Evolutionary conservation across 2,888 invertebrate genomes (phyloP), one percentile per base, ranked within the genome.

Genomic region (Smittia sp.): DNA sequence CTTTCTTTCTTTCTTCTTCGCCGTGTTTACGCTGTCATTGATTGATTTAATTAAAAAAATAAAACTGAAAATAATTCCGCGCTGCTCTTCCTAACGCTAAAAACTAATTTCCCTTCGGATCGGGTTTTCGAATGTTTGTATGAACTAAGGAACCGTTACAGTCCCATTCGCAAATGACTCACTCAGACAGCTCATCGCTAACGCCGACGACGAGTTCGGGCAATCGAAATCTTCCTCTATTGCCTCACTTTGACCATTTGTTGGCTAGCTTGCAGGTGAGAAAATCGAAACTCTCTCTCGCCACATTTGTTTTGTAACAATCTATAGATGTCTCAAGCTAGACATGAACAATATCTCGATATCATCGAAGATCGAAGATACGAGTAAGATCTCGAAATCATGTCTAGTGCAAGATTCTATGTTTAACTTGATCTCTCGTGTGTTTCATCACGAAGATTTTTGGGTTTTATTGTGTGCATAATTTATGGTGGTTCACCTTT

Each of bases 211-310:
- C 84, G 74, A 85, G 85, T 79, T 85, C 86, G 15, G 86, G 84
- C 69, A 82, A 84, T 75, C 83, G 86, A 75, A 81, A 85, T 76
- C 65, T 65, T 41, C 73, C 73, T 27, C 63, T 73, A 27, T 82
- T 89, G 84, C 90, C 90, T 77, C 88, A 89, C 81, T 87, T 90
- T 80, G 87, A 87, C 81, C 86, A 86, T 80, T 84, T 90, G 78
- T 85, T 90, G 79, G 86, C 86, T 78, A 88, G 88, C 79, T 82
- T 90, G 79, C 89, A 90, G 90, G 90, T 90, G 87, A 89, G 89
- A 81, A 76, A 76, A 75, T 46, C 46, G 32, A 46, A 46, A 6
- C 9, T 11, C 46, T 46, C 58, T 22, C 58, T 22, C 58, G 20
- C 13, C 46, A 46, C 58, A 58, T 58, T 22, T 22, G 22, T 22